Percentiles rank a stretch among this genome's conserved stretches.
These are phyloP conservation scores for Halichoerus grypus DNA, from an alignment of 2,113 vertebrate species.

Conservation along the genomic window DNA sequence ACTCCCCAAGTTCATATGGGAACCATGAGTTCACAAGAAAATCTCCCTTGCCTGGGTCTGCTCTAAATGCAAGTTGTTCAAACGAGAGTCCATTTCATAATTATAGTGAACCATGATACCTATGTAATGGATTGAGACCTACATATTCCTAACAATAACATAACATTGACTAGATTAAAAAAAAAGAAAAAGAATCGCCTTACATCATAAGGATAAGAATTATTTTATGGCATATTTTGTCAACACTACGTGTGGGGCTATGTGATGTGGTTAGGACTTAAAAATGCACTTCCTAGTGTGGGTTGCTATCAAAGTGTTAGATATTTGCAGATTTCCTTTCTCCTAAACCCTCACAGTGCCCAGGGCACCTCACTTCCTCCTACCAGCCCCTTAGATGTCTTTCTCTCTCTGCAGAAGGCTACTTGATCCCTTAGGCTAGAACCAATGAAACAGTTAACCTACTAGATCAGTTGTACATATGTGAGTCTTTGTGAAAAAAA, in stretches of 20 bases:
- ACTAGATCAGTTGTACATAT: neutral
- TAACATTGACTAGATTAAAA: neutral
- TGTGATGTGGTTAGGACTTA: neutral
- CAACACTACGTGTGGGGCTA: neutral
- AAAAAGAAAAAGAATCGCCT: neutral
- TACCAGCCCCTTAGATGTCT: fast-evolving
- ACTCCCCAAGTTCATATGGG: fast-evolving
- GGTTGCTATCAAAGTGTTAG: neutral
- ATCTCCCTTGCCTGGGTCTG: neutral
- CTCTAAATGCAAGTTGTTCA: neutral
- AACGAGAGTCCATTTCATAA: neutral
- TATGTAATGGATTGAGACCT: neutral
- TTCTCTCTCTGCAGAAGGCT: neutral
- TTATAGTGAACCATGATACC: neutral
- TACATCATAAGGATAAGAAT: neutral
- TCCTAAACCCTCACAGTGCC: neutral
- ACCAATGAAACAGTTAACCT: neutral
- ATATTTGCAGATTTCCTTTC: neutral
- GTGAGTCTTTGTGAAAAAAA: neutral
- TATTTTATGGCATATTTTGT: neutral
- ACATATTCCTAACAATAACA: neutral
- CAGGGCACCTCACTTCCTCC: neutral
- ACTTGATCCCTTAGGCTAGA: neutral
- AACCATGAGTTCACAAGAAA: neutral
- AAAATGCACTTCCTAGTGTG: neutral